Evolutionary conservation across 2,113 vertebrate genomes (phyloP).

Genomic region (Esox niger): DNA sequence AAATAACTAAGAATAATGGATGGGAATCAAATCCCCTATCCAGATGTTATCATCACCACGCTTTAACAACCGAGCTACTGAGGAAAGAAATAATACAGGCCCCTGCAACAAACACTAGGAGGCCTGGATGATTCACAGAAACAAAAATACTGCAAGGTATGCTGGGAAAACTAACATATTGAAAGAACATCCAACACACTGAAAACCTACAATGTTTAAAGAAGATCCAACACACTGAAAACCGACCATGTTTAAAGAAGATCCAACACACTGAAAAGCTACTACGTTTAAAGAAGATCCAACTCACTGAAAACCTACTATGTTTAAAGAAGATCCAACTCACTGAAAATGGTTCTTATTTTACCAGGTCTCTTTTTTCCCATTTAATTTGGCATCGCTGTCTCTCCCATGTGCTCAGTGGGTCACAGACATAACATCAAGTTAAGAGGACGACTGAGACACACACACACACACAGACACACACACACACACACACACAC

Average conservation of each 20-base stretch:
- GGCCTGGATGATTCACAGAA: too few relatives aligned
- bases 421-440: slow-evolving; percentile 1
- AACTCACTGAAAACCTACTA: neutral
- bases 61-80: too few relatives aligned
- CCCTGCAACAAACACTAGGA: too few relatives aligned
- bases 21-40: too few relatives aligned
- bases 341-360: neutral
- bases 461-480: neutral
- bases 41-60: too few relatives aligned
- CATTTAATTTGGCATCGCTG: neutral
- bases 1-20: too few relatives aligned
- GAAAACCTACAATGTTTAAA: neutral
- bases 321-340: neutral
- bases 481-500: neutral
- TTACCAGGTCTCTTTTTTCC: neutral
- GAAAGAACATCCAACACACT: neutral
- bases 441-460: neutral
- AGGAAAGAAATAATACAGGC: too few relatives aligned
- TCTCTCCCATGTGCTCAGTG: neutral
- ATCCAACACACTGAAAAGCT: neutral
- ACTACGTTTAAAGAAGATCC: neutral
- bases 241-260: neutral
- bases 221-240: neutral
- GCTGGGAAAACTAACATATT: neutral
- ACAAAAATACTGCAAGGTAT: neutral